Evolutionary conservation across 2,113 vertebrate species (phyloP).

Genomic region (Prionailurus bengalensis): DNA sequence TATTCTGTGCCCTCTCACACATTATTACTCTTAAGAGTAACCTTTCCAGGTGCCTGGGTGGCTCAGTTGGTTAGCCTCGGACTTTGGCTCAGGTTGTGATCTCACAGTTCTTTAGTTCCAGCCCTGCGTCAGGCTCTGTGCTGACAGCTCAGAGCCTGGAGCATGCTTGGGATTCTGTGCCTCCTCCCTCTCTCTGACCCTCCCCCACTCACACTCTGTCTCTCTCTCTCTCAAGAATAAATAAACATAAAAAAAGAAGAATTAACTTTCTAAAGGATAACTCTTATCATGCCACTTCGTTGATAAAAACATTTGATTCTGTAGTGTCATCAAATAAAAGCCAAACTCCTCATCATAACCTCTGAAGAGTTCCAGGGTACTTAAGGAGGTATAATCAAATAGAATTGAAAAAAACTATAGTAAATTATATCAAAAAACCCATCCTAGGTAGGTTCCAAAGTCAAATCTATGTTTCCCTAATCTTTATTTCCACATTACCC

Average conservation of each 20-base stretch:
- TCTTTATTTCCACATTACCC: not conserved
- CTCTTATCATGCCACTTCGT: not conserved
- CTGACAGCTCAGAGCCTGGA: too few relatives aligned
- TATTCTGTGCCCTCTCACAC: not conserved
- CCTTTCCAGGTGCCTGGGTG: not conserved
- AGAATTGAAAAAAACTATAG: not conserved
- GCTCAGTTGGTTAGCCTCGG: too few relatives aligned
- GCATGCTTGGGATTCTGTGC: too few relatives aligned
- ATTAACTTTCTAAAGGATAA: slow-evolving; percentile 20
- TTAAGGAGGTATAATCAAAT: not conserved
- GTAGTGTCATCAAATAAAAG: slow-evolving; percentile 12
- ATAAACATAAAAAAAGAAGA: not conserved
- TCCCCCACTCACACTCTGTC: too few relatives aligned
- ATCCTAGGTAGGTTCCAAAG: not conserved
- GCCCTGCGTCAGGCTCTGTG: too few relatives aligned
- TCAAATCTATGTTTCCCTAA: not conserved
- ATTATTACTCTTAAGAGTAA: not conserved
- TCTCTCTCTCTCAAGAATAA: too few relatives aligned
- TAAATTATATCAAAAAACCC: not conserved
- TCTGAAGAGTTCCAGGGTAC: not conserved
- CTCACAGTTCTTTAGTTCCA: too few relatives aligned
- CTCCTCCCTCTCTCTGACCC: too few relatives aligned
- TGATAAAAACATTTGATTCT: not conserved
- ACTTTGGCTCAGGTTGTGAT: too few relatives aligned
- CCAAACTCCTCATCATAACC: not conserved